A percentile compares a stretch with the other conserved stretches of the same genome.
Evolutionary conservation across 2,113 vertebrate genomes (phyloP).

Genomic region (Alethe castanea): DNA sequence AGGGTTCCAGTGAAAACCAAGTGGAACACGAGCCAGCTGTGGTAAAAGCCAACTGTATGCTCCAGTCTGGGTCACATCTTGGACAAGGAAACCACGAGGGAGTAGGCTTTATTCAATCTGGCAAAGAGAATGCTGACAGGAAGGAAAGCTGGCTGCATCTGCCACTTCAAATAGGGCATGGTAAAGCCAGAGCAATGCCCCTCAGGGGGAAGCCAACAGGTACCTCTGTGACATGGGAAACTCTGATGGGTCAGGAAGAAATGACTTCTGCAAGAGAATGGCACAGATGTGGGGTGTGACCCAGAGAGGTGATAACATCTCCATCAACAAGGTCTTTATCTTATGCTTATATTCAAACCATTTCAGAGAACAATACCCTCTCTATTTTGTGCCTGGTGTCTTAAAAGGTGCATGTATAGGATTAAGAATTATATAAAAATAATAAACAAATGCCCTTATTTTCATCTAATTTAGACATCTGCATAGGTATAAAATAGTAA

Average conservation of each 20-base stretch:
- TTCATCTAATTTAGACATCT: not conserved
- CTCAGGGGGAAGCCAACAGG: not conserved
- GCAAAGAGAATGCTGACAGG: not conserved
- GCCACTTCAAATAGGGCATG: not conserved
- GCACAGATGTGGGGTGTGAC: accelerated
- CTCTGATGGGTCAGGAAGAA: not conserved
- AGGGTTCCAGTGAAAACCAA: not conserved
- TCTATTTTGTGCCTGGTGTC: not conserved
- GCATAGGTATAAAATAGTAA: not conserved
- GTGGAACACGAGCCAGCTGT: not conserved
- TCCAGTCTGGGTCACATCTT: not conserved
- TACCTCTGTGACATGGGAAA: not conserved
- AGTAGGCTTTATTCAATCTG: not conserved
- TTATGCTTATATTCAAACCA: not conserved
- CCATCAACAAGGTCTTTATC: not conserved
- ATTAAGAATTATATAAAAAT: not conserved
- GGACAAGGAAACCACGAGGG: not conserved
- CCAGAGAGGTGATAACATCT: not conserved
- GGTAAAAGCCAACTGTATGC: not conserved
- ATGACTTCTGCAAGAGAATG: not conserved
- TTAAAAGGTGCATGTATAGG: not conserved
- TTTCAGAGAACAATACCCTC: not conserved
- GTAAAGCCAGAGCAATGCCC: not conserved
- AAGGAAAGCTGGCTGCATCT: not conserved
- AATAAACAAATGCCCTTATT: not conserved